Percentiles rank a stretch among this genome's conserved stretches.
phyloP scores from a whole-genome alignment of 1,140 invertebrate species.

The Pteromalus puparum region DNA sequence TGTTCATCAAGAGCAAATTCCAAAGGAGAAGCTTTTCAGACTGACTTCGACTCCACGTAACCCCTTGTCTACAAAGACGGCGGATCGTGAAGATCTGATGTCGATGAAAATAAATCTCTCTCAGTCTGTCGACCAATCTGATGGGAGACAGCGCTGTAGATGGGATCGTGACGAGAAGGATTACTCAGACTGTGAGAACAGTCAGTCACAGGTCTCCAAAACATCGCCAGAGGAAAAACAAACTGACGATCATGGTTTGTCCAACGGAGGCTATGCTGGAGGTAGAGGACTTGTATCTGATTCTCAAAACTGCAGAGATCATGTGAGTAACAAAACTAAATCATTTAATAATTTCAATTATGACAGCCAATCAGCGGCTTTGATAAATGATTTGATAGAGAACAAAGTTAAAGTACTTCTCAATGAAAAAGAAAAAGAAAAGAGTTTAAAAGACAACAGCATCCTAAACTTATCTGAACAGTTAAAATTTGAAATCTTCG shows the following conservation, averaged over 20 bases:
- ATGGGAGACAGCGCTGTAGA: too few species aligned
- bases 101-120: too few species aligned
- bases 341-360: not conserved
- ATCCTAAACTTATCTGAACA: not conserved
- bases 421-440: not conserved
- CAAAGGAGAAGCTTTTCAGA: too few species aligned
- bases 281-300: not conserved
- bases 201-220: not conserved
- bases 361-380: not conserved
- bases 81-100: too few species aligned
- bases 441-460: not conserved
- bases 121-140: too few species aligned
- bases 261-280: not conserved
- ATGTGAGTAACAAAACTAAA: not conserved
- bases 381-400: not conserved
- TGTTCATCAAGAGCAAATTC: too few species aligned
- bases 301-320: not conserved
- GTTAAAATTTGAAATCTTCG: not conserved
- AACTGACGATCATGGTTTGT: not conserved
- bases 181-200: not conserved
- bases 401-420: not conserved
- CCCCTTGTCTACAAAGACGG: too few species aligned
- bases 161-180: too few species aligned
- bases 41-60: too few species aligned
- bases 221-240: not conserved